Conservation (phyloP, 2,113 vertebrate species). For the Psephotus haematonotus region DNA sequence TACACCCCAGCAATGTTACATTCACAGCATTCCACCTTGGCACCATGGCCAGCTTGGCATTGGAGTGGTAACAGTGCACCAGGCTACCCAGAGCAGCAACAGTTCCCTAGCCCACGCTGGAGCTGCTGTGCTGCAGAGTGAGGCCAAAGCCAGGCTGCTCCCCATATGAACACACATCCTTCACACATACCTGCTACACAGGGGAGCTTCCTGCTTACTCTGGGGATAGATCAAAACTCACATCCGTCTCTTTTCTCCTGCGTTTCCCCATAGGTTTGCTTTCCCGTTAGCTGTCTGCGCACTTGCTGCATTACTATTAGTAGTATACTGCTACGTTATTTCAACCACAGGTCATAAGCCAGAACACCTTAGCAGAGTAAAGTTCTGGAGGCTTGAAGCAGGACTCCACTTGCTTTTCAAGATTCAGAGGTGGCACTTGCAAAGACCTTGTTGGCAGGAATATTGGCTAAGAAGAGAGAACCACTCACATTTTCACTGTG, state of each 20-base stretch:
- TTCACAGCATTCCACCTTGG: neutral
- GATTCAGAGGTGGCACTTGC: neutral
- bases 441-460: neutral
- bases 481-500: fast-evolving
- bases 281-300: neutral
- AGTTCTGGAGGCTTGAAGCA: neutral
- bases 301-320: neutral
- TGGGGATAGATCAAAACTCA: neutral
- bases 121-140: neutral
- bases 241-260: neutral
- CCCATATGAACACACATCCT: fast-evolving
- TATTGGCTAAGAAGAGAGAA: neutral
- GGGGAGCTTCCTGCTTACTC: neutral
- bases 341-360: neutral
- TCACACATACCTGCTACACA: neutral
- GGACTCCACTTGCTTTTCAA: neutral
- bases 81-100: neutral
- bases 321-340: neutral
- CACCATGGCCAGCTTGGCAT: neutral
- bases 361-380: neutral
- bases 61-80: neutral
- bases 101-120: fast-evolving
- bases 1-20: neutral
- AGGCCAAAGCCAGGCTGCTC: neutral
- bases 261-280: neutral